phyloP scores from a whole-genome alignment of 2,888 invertebrate species.

The Acrobasis repandana region DNA sequence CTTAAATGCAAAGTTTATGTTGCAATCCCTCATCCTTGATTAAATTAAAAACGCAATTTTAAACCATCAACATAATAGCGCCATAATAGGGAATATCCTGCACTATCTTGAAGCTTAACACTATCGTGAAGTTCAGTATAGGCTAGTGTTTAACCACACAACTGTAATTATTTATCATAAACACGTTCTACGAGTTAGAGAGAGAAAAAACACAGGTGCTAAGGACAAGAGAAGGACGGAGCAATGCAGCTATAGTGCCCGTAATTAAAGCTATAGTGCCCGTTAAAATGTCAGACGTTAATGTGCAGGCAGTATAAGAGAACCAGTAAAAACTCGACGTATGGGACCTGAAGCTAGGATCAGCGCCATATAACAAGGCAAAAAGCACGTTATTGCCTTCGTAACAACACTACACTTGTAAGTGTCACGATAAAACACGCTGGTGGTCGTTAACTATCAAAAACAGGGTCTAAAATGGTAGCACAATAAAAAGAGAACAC shows the following conservation, averaged over 20 bases:
- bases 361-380: slow-evolving; percentile 31
- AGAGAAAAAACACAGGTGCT: slow-evolving; percentile 42
- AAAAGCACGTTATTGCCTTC: slow-evolving; percentile 25
- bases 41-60: slow-evolving; percentile 13
- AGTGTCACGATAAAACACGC: slow-evolving; percentile 20
- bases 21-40: background rate
- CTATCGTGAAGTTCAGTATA: slow-evolving; percentile 43
- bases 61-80: slow-evolving; percentile 15
- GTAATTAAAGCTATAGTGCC: slow-evolving; percentile 58
- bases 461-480: slow-evolving; percentile 13
- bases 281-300: slow-evolving; percentile 70
- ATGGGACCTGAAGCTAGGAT: slow-evolving; percentile 33
- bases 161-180: slow-evolving; percentile 42
- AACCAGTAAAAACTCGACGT: slow-evolving; percentile 51
- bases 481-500: slow-evolving; percentile 19
- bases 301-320: slow-evolving; percentile 49
- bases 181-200: slow-evolving; percentile 36
- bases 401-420: slow-evolving; percentile 19
- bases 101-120: slow-evolving; percentile 32
- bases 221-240: slow-evolving; percentile 42
- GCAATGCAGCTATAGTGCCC: slow-evolving; percentile 37
- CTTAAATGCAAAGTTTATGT: background rate
- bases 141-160: slow-evolving; percentile 41
- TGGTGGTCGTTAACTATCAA: slow-evolving; percentile 21
- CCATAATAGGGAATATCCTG: slow-evolving; percentile 35